Percentiles rank a stretch among this genome's conserved stretches.
phyloP scores from a whole-genome alignment of 2,888 invertebrate species.

The Yponomeuta plumbellus region DNA sequence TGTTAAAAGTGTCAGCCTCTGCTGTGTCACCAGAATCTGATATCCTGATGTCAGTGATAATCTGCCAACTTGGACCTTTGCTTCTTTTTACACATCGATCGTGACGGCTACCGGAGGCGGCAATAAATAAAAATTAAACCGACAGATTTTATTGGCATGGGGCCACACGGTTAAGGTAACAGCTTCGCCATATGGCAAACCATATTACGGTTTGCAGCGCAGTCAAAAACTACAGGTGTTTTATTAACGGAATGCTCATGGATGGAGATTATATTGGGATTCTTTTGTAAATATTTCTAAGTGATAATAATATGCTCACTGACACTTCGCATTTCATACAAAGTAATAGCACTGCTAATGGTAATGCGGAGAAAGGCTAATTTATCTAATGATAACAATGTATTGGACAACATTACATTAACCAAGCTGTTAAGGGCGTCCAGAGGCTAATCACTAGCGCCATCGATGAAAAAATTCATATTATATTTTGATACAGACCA shows the following conservation, averaged over 20 bases:
- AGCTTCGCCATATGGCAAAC: not conserved
- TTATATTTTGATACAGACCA: no score
- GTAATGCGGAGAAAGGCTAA: not conserved
- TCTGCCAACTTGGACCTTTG: slow-evolving; percentile 13
- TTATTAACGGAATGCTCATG: no score
- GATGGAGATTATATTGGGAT: no score
- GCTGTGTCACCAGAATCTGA: slow-evolving; percentile 3
- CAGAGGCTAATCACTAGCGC: no score
- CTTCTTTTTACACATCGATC: slow-evolving; percentile 7
- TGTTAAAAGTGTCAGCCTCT: not conserved
- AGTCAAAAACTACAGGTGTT: no score
- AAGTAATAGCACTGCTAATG: not conserved
- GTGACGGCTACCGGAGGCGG: slow-evolving; percentile 1
- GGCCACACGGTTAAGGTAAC: not conserved
- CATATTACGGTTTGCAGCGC: not conserved
- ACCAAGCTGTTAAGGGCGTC: no score
- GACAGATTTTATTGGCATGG: slow-evolving; percentile 1
- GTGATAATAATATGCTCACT: not conserved
- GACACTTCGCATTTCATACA: not conserved
- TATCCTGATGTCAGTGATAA: slow-evolving; percentile 6
- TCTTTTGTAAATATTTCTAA: no score
- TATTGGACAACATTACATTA: not conserved
- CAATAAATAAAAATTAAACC: not conserved
- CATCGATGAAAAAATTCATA: no score
- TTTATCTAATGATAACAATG: not conserved